Base-by-base conservation (phyloP, 2,888 invertebrate species). In the Stegana nigrithorax region DNA sequence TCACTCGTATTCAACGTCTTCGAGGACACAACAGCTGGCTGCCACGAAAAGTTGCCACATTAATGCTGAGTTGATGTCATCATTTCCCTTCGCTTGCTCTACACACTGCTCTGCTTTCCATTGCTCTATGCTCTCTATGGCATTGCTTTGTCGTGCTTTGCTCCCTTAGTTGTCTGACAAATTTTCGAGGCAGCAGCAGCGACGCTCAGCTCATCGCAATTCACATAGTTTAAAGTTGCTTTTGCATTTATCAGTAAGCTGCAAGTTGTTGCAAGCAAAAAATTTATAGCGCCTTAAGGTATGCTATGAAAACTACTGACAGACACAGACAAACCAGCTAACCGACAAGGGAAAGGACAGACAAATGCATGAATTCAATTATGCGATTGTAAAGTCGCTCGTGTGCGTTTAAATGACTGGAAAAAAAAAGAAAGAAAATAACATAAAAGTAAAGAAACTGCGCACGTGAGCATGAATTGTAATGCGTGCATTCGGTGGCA, bases 161-260 rank as follows among this genome's bases (percentile, higher is more conserved):
- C 12, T 5, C n/a, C n/a, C n/a, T n/a, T 12, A 50, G 64, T 63
- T 67, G 55, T 63, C n/a, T 65, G 62, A 63, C 65, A 69, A 71
- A 68, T 74, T 74, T 59, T 61, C 64, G 56, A 67, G 65, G 51
- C 65, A 71, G 73, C 66, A 60, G 66, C 71, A n/a, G n/a, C n/a
- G n/a, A n/a, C n/a, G n/a, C n/a, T n/a, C n/a, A n/a, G n/a, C n/a
- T n/a, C n/a, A n/a, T n/a, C n/a, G n/a, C n/a, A n/a, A n/a, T n/a
- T n/a, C 69, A 76, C 76, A 67, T 72, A 67, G 73, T 68, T 69
- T 63, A 68, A 75, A 71, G 73, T 1, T 19, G 26, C 26, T 27
- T 51, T 17, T 25, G 14, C n/a, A 51, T 51, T 51, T 27, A 23
- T 27, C 25, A 51, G 17, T 17, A 25, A 50, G 39, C 14, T 56